Conservation (phyloP, 2,888 invertebrate species). For the Tiliacea aurago region DNA sequence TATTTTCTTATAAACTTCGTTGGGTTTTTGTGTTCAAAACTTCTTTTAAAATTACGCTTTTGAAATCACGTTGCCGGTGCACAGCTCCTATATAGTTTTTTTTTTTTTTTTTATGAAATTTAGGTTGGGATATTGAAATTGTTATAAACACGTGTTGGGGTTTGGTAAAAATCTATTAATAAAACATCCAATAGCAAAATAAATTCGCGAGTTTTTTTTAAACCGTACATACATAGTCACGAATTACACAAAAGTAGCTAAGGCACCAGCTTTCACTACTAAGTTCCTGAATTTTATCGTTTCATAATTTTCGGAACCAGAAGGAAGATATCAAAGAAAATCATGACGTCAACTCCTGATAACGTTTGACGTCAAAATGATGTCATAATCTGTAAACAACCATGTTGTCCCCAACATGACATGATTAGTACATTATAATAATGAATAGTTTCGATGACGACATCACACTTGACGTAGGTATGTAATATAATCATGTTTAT, state of each 20-base stretch:
- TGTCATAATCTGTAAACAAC: slow-evolving; percentile 36
- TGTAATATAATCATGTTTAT: background rate
- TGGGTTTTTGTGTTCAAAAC: background rate
- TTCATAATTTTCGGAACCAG: background rate
- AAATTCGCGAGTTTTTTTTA: background rate
- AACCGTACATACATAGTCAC: background rate
- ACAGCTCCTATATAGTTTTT: too few species aligned
- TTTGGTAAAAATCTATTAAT: background rate
- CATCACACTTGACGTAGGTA: background rate
- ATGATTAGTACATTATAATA: slow-evolving; percentile 13
- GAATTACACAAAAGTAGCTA: background rate
- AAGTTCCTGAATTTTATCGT: slow-evolving; percentile 1
- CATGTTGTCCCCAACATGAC: slow-evolving; percentile 27
- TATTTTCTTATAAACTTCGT: slow-evolving; percentile 6
- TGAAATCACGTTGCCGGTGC: background rate
- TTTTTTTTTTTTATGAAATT: background rate
- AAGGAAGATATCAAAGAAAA: slow-evolving; percentile 30
- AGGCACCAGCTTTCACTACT: background rate
- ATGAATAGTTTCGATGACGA: slow-evolving; percentile 16
- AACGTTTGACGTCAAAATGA: slow-evolving; percentile 50
- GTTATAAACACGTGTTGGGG: background rate
- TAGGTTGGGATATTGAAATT: background rate
- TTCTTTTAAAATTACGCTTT: background rate
- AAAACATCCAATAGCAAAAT: background rate
- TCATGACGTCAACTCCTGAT: slow-evolving; percentile 45